Evolutionary conservation across 2,113 vertebrate species (phyloP), one percentile per base, ranked within the genome.

Genomic region (Tinamus guttatus): DNA sequence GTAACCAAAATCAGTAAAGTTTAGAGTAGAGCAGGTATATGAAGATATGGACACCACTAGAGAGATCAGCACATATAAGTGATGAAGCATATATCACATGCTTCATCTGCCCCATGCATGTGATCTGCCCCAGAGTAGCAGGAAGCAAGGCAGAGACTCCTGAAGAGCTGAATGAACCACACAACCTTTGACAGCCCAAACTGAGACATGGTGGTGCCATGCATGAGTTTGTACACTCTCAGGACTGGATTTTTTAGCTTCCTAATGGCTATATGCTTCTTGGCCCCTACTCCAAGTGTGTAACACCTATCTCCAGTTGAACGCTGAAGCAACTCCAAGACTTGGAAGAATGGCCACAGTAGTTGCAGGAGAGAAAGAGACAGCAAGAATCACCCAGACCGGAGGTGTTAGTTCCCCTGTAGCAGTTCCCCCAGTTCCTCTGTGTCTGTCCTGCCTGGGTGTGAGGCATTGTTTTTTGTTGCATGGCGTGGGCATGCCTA

Each of bases 341-440:
- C 51, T 36, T 36, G 32, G 34, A 62, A 62, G 59, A 13, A 14
- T 62, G 34, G 58, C 32, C 58, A 60, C 59, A 62, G 22, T 24
- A 62, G 21, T 34, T 15, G 21, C 59, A 62, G 59, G n/a, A 24
- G 59, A 62, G 34, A 13, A n/a, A 36, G 22, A 21, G n/a, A 62
- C 59, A 54, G 52, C 52, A 54, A 54, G 52, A 54, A 54, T 43
- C 56, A 60, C 68, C 73, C 8, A 7, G 59, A 27, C 49, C 70
- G 36, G 49, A 67, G 32, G 11, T 32, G 28, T 58, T 6, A 30
- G 51, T 45, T 67, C 45, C 62, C 45, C 0, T 0, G 4, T 3
- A 45, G 40, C 71, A 54, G 36, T 73, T 80, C 47, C n/a, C n/a
- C n/a, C n/a, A n/a, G n/a, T n/a, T n/a, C n/a, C n/a, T 86, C 47